Conservation (phyloP, 53 echinoderm and acorn worm species). For the Patiria pectinifera region DNA sequence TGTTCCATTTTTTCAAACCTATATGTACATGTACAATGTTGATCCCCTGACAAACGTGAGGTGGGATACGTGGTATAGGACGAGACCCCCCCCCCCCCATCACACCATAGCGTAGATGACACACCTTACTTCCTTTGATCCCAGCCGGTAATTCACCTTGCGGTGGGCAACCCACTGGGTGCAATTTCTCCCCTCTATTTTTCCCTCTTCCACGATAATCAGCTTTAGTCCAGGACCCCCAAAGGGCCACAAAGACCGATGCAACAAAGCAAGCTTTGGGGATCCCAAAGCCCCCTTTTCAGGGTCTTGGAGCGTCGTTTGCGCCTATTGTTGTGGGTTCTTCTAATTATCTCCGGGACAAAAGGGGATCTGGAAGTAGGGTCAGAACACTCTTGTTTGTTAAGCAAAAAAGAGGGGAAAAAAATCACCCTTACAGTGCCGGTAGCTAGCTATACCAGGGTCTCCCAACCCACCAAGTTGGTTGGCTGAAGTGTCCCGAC, state of each 20-base stretch:
- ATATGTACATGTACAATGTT: too few species aligned
- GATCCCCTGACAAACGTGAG: neutral
- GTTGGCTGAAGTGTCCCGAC: neutral
- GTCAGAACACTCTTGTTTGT: conserved; percentile 17
- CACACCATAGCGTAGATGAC: conserved; percentile 26
- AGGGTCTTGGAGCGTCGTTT: conserved; percentile 32
- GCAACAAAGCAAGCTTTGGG: conserved; percentile 19
- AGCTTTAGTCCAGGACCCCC: conserved; percentile 46
- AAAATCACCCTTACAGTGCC: neutral
- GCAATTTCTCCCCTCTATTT: neutral
- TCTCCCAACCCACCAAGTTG: neutral
- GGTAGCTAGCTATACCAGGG: neutral
- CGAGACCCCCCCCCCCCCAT: neutral
- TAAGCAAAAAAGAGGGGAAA: neutral
- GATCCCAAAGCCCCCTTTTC: conserved; percentile 21
- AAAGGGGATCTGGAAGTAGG: conserved; percentile 21
- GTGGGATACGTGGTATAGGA: too few species aligned
- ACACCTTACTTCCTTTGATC: conserved; percentile 35
- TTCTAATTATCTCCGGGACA: conserved; percentile 56
- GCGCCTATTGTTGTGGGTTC: conserved; percentile 57
- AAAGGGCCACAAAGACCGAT: neutral
- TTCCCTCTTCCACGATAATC: conserved; percentile 49
- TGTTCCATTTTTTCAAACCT: neutral
- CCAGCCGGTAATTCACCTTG: conserved; percentile 31
- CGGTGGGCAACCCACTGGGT: conserved; percentile 21